A percentile compares a stretch with the other conserved stretches of the same genome.
Conservation (phyloP, 1,140 invertebrate species). For the Drepana arcuata region DNA sequence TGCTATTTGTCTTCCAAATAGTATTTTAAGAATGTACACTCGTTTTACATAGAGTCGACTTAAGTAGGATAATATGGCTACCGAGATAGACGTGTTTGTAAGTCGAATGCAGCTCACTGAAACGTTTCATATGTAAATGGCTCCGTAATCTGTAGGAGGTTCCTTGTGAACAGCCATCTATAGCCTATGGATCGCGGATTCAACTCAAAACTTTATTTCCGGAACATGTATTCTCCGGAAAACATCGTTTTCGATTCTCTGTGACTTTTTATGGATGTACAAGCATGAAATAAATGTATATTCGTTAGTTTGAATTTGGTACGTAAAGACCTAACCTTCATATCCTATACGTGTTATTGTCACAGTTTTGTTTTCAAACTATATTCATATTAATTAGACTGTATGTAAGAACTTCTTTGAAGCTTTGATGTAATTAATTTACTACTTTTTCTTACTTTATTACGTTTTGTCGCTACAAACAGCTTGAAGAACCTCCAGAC, state of each 20-base stretch:
- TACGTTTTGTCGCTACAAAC: too few relatives aligned
- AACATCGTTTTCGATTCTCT: conserved; percentile 22
- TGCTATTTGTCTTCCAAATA: conserved; percentile 5
- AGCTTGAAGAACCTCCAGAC: too few relatives aligned
- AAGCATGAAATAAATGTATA: too few relatives aligned
- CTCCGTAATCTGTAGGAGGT: conserved; percentile 51
- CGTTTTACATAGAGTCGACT: conserved; percentile 27
- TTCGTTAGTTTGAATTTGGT: too few relatives aligned
- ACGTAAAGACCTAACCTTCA: too few relatives aligned
- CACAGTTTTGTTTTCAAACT: too few relatives aligned
- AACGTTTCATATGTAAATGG: conserved; percentile 66
- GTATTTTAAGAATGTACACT: conserved; percentile 20
- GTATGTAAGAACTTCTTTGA: too few relatives aligned
- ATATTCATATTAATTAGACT: too few relatives aligned
- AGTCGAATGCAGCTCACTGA: conserved; percentile 49
- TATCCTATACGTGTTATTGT: too few relatives aligned
- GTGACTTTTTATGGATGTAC: conserved; percentile 5
- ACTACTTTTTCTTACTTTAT: too few relatives aligned
- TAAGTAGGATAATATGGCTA: conserved; percentile 32
- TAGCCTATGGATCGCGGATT: conserved; percentile 40
- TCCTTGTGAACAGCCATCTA: conserved; percentile 43
- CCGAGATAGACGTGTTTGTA: conserved; percentile 42
- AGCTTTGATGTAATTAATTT: too few relatives aligned
- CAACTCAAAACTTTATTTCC: conserved; percentile 34
- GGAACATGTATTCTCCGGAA: conserved; percentile 28